These are phyloP conservation scores for Aphelenchoides fujianensis DNA, from an alignment of 1,140 invertebrate genomes.

Conservation along the genomic window DNA sequence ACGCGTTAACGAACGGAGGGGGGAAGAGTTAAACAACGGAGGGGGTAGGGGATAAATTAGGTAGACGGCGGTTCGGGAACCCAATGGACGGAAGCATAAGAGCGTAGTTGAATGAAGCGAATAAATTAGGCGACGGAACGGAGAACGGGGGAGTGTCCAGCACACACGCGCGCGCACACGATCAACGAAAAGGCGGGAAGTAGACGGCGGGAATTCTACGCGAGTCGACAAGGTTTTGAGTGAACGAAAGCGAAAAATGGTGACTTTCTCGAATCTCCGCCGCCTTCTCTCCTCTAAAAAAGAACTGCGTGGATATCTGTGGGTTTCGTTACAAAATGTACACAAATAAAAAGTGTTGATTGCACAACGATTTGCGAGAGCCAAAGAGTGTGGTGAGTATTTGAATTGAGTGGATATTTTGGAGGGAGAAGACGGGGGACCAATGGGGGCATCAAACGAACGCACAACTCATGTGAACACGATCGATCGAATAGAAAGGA, in stretches of 20 bases:
- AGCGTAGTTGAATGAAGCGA: not conserved
- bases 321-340: not conserved
- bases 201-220: too few relatives aligned
- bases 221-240: not conserved
- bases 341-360: too few relatives aligned
- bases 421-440: not conserved
- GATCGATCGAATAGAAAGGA: not conserved
- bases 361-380: not conserved
- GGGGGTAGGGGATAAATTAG: too few relatives aligned
- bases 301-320: too few relatives aligned
- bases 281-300: too few relatives aligned
- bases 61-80: not conserved
- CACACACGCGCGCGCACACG: not conserved
- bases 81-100: not conserved
- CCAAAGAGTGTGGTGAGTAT: too few relatives aligned
- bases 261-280: too few relatives aligned
- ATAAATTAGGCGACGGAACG: not conserved
- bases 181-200: not conserved
- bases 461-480: not conserved
- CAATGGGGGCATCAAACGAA: not conserved
- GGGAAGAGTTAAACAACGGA: too few relatives aligned
- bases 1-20: too few relatives aligned
- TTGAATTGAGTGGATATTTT: not conserved
- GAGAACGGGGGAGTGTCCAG: conserved; percentile 1
- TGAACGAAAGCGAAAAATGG: too few relatives aligned